A percentile compares a stretch with the other conserved stretches of the same genome.
These are phyloP conservation scores for Heliconius hewitsoni DNA, from an alignment of 1,140 invertebrate species.

Conservation along the genomic window DNA sequence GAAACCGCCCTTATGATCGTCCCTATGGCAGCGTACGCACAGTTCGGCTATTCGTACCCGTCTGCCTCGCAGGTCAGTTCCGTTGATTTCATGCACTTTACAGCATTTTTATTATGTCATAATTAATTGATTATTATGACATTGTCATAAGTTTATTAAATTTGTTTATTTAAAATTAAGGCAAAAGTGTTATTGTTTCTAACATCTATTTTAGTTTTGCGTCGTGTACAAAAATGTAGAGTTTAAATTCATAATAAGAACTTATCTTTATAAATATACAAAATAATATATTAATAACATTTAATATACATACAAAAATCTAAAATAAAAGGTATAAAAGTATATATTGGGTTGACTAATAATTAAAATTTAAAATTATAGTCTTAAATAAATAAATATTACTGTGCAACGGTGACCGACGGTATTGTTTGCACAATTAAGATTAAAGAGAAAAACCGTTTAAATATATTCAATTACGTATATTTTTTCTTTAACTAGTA, in stretches of 20 bases:
- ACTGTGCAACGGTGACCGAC: background rate
- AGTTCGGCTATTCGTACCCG: constrained; percentile 91
- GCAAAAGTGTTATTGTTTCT: no score
- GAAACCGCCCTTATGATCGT: constrained; percentile 80
- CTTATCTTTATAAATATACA: no score
- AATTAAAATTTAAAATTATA: background rate
- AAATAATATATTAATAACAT: background rate
- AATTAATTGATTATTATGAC: background rate
- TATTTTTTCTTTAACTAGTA: background rate
- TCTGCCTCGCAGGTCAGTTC: constrained; percentile 87
- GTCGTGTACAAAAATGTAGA: no score
- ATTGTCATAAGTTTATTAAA: background rate
- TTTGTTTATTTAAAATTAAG: background rate
- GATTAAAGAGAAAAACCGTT: background rate
- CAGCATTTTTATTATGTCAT: background rate
- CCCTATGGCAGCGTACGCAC: constrained; percentile 90
- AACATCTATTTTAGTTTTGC: no score
- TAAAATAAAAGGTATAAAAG: no score
- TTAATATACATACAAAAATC: no score
- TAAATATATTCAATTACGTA: background rate
- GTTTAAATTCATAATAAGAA: no score
- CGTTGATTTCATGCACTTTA: background rate
- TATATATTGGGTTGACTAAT: background rate
- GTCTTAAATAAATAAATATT: background rate
- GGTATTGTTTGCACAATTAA: background rate